Conservation (phyloP, 2,113 vertebrate species). For the Neogobius melanostomus region DNA sequence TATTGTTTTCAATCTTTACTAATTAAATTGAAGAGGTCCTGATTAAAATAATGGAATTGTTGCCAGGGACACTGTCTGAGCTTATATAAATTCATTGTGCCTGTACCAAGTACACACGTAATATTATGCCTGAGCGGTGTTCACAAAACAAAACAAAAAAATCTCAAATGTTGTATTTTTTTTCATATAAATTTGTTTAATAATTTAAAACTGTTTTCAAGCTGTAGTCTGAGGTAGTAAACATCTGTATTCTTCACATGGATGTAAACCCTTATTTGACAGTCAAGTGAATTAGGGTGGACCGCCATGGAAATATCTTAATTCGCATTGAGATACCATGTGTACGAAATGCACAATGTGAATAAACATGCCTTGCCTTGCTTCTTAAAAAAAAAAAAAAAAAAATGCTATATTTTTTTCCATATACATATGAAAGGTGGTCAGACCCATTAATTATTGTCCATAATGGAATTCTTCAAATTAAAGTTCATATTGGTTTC, state of each 20-base stretch:
- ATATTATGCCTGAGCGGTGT: conserved; percentile 30
- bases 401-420: too few species aligned
- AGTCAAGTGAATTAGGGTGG: too few species aligned
- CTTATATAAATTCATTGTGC: conserved; percentile 25
- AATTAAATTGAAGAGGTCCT: conserved; percentile 62
- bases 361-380: too few species aligned
- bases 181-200: not conserved
- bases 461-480: not conserved
- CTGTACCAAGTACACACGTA: conserved; percentile 43
- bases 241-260: too few species aligned
- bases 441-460: conserved; percentile 5
- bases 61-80: conserved; percentile 25
- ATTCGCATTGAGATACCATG: too few species aligned
- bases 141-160: conserved; percentile 17
- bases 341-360: too few species aligned
- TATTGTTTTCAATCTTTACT: conserved; percentile 63
- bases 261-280: too few species aligned
- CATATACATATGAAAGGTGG: too few species aligned
- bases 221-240: too few species aligned
- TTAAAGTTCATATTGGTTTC: conserved; percentile 30
- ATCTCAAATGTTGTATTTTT: conserved; percentile 4
- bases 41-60: conserved; percentile 58
- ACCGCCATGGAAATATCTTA: too few species aligned
- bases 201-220: not conserved
- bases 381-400: too few species aligned